Base-by-base conservation (phyloP, 2,888 invertebrate genomes). In the Perithous albicinctus region DNA sequence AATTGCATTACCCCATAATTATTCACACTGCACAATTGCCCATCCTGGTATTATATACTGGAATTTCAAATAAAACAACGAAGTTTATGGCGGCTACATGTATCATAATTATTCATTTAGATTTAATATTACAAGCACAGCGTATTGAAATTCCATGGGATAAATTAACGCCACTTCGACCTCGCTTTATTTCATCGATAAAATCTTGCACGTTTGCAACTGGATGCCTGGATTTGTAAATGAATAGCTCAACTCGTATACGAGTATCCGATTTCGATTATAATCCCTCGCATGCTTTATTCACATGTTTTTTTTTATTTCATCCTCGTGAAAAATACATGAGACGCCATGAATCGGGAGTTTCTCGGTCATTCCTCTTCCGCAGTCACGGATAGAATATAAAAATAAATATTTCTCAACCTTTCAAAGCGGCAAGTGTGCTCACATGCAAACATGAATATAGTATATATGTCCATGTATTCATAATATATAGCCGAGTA, bases 281-380 rank as follows among this genome's bases (percentile, higher is more conserved):
- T 64, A 72, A 78, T 56, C 56, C 64, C 54, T 38, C 20, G 64
- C 54, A 54, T 15, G 7, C 29, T n/a, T 63, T 41, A 35, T 26
- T 54, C 41, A 8, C 35, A 26, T 64, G 43, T 64, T n/a, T 64
- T 64, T 43, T 29, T 20, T 6, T n/a, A n/a, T n/a, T n/a, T 23
- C 20, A 41, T 59, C 0, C 70, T 72, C 59, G 43, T 72, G 70
- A 72, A 59, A 72, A 32, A 72, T 59, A 59, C 70, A 72, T 59
- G 70, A 59, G 46, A 59, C 10, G 12, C 46, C 18, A 43, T 43
- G 59, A 72, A 72, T 70, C 56, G 18, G 18, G 41, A 43, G 29
- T 20, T 29, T 72, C 26, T 29, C 70, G 41, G 43, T 38, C 70
- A 41, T 70, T 70, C 59, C 29, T 46, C 32, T 41, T 56, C 56